Base-by-base conservation (phyloP, 2,113 vertebrate genomes). In the Scatophagus argus region DNA sequence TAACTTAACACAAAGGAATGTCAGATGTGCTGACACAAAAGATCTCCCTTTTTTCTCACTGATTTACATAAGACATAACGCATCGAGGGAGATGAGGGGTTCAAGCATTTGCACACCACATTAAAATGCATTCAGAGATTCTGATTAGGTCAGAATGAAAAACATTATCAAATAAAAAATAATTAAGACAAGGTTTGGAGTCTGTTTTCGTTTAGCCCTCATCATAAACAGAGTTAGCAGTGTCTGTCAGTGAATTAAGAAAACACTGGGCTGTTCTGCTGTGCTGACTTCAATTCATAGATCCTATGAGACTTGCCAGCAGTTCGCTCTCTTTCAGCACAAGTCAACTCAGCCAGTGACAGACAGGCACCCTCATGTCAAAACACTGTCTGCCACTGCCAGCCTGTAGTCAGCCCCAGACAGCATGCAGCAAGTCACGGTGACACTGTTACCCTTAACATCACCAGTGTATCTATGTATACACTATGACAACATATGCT, bases 281-380 rank as follows among this genome's bases (percentile, higher is more conserved):
- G 73, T 2, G 69, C 81, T 61, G 87, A 88, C 86, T 85, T 91
- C 79, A 60, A 84, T 86, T 84, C 90, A 52, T 55, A 58, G 83
- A 86, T 88, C 84, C 83, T 83, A 67, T 79, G 83, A 91, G 86
- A 82, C 86, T 74, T 63, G 81, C 90, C 90, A 91, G 87, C 72
- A 55, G 82, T 68, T 84, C 62, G 39, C 70, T 86, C 87, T 91
- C 93, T 89, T 89, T 94, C 89, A 93, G 79, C 89, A 64, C 82
- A 32, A 86, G 86, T 79, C 55, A 82, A 85, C 81, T 79, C 63
- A 59, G 69, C 74, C 83, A 90, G 83, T 87, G 90, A 93, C 86
- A 93, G 89, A 93, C 87, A 80, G 66, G 79, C 91, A 83, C 55
- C 85, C 76, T 88, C 76, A 60, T 89, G 89, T 92, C 88, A 92